phyloP scores from a whole-genome alignment of 2,797 vertebrate species.

The Dryobates pubescens region DNA sequence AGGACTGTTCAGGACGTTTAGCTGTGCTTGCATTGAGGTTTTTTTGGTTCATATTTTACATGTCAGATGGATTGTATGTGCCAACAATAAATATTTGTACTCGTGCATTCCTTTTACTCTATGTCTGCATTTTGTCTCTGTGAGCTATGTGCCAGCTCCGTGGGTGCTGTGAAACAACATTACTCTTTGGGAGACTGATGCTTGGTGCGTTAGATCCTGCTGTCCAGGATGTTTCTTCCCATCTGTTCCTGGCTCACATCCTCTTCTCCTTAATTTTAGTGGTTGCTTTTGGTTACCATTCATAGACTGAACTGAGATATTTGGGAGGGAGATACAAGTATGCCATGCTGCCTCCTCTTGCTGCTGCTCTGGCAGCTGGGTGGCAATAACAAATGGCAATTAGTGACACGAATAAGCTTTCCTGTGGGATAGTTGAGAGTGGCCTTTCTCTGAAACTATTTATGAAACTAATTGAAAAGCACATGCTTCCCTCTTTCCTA shows the following conservation, averaged over 20 bases:
- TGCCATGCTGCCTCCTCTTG: not conserved
- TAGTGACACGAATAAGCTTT: constrained; percentile 25
- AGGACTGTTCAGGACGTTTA: not conserved
- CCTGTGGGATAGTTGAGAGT: not conserved
- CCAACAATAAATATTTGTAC: constrained; percentile 57
- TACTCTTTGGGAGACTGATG: not conserved
- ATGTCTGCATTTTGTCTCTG: constrained; percentile 45
- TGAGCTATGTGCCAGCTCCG: not conserved
- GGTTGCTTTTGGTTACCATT: constrained; percentile 11
- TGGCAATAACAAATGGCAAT: not conserved
- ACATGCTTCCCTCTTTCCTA: not conserved
- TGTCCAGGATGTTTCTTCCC: constrained; percentile 47
- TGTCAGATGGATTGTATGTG: not conserved
- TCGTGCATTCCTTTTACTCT: constrained; percentile 13
- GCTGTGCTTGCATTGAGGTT: not conserved
- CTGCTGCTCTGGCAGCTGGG: not conserved
- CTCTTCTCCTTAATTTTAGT: constrained; percentile 5
- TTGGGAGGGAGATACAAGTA: not conserved
- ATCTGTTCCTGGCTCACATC: constrained; percentile 58
- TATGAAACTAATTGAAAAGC: not conserved
- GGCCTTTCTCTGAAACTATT: not conserved
- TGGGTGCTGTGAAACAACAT: constrained; percentile 34
- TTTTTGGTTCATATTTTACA: not conserved
- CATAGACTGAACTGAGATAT: constrained; percentile 1
- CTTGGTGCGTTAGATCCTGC: constrained; percentile 36